These are phyloP conservation scores for Drosophila kikkawai DNA, from an alignment of 1,140 invertebrate species.

Conservation along the genomic window DNA sequence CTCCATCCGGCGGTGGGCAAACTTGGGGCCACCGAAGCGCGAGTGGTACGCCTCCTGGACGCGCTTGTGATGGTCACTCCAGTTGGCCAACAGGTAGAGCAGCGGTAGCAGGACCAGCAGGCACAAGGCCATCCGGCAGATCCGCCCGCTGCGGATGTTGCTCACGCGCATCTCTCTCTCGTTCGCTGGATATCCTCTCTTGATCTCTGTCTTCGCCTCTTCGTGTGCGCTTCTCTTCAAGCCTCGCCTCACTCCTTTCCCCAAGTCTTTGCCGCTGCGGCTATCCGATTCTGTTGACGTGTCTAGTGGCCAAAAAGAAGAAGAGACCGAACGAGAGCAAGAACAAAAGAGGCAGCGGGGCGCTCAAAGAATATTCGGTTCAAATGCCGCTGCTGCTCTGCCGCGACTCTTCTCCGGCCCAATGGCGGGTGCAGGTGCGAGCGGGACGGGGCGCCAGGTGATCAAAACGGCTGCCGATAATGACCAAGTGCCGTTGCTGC, in stretches of 20 bases:
- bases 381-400: conserved; percentile 42
- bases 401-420: conserved; percentile 6
- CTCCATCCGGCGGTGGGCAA: conserved; percentile 71
- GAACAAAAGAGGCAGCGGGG: conserved; percentile 25
- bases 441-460: conserved; percentile 20
- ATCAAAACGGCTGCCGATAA: conserved; percentile 66
- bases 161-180: conserved; percentile 74
- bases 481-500: conserved; percentile 42
- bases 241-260: neutral
- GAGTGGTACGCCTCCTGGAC: conserved; percentile 73
- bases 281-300: conserved; percentile 64
- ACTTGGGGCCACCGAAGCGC: conserved; percentile 68
- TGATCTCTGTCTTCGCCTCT: neutral
- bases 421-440: conserved; percentile 29
- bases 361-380: conserved; percentile 52
- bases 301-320: conserved; percentile 40
- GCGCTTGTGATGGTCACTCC: conserved; percentile 80
- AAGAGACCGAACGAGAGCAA: conserved; percentile 34
- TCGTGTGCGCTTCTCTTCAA: neutral
- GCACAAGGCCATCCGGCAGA: conserved; percentile 78
- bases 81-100: conserved; percentile 85
- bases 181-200: neutral
- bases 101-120: conserved; percentile 80
- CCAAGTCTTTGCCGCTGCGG: neutral
- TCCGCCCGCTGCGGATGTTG: conserved; percentile 83